Percentiles rank a stretch among this genome's conserved stretches.
phyloP scores from a whole-genome alignment of 2,888 invertebrate species.

The Linnaemya vulpina region DNA sequence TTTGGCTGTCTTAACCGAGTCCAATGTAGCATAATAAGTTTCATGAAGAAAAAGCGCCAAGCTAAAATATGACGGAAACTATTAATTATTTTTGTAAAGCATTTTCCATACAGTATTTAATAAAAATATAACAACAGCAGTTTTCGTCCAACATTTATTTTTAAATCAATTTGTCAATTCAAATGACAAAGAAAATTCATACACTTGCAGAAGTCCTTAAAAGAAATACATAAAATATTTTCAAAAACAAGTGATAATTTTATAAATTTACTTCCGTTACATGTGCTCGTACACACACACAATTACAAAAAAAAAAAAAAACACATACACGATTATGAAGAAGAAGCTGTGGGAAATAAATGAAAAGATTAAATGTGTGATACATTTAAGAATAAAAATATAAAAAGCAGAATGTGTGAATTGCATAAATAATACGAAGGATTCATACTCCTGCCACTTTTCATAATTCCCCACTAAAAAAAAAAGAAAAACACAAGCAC shows the following conservation, averaged over 20 bases:
- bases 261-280: conserved; percentile 61
- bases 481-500: conserved; percentile 19
- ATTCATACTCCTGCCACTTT: conserved; percentile 64
- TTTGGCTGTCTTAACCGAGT: neutral
- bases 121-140: conserved; percentile 12
- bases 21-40: neutral
- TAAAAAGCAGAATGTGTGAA: conserved; percentile 61
- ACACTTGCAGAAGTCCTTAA: conserved; percentile 11
- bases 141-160: conserved; percentile 8
- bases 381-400: conserved; percentile 52
- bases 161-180: conserved; percentile 60
- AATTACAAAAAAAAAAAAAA: too few relatives aligned
- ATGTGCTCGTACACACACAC: conserved; percentile 29
- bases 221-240: conserved; percentile 28
- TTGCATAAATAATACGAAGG: conserved; percentile 69
- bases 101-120: neutral
- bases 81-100: neutral
- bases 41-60: neutral
- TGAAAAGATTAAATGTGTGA: conserved; percentile 61
- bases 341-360: conserved; percentile 14
- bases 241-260: conserved; percentile 59
- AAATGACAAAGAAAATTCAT: conserved; percentile 13
- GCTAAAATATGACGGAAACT: neutral
- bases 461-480: conserved; percentile 60
- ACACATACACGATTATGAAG: neutral